Base-by-base conservation (phyloP, 2,888 invertebrate species). In the Gari tellinella region DNA sequence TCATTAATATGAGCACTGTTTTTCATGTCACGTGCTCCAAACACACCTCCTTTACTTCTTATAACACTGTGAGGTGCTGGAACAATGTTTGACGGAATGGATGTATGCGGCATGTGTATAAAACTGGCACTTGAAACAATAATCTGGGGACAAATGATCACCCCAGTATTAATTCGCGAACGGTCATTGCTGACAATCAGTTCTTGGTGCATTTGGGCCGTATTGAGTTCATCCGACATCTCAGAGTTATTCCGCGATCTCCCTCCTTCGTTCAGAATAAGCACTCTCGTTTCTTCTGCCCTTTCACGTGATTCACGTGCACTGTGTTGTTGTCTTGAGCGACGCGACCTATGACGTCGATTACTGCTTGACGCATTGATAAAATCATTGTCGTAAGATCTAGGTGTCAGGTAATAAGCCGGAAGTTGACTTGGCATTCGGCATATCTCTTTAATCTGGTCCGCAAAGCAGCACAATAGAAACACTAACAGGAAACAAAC, bases 381-480 rank as follows among this genome's bases (percentile, higher is more conserved):
- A 31, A 31, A 7, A 31, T 31, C 31, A 7, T 4, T 31, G 10
- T 10, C 31, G 10, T 4, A 46, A 19, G 58, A n/a, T 15, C 62
- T 43, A n/a, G 45, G 51, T 15, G 53, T 56, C 0, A 68, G 46
- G 61, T 83, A 80, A 55, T 60, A 48, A 12, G 55, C 41, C 3
- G 83, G 83, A 38, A 83, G 51, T 26, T 73, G 80, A 52, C 65
- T 78, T 15, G 83, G 83, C 61, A 83, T 65, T 26, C 80, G 68
- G 38, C 78, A 80, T 43, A 83, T 80, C 37, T 72, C 64, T 61
- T 83, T 83, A n/a, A 83, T 62, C 51, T 81, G 68, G 19, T 83
- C 83, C 1, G 83, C 83, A 60, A 79, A 83, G 60, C 83, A 83
- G 31, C 83, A 83, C 14, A 83, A 81, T 10, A 81, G 51, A 43